phyloP scores from a whole-genome alignment of 2,797 vertebrate species.

The Falco concolor region DNA sequence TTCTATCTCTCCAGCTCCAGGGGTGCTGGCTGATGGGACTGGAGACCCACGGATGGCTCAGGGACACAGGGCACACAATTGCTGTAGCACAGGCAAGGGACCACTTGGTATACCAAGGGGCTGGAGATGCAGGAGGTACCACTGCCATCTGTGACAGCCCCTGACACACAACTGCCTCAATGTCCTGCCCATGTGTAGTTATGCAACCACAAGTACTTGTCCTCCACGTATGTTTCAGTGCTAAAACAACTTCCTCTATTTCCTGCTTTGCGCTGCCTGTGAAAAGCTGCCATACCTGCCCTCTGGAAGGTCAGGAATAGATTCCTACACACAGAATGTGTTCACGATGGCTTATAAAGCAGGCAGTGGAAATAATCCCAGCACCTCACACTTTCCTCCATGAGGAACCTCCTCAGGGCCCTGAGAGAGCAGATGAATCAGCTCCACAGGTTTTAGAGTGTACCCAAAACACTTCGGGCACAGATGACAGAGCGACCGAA shows the following conservation, averaged over 20 bases:
- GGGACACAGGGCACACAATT: not conserved
- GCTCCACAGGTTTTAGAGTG: not conserved
- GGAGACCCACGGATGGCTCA: not conserved
- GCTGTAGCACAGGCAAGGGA: not conserved
- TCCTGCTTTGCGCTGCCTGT: not conserved
- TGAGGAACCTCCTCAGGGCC: not conserved
- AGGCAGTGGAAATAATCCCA: not conserved
- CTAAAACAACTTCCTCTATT: not conserved
- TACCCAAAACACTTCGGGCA: not conserved
- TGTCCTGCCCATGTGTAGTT: not conserved
- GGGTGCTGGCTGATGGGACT: not conserved
- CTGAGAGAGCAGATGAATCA: not conserved
- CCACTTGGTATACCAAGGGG: not conserved
- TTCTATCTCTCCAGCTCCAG: not conserved
- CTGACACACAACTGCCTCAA: rapidly evolving
- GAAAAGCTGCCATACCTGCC: not conserved
- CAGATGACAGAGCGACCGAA: not conserved
- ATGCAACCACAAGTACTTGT: not conserved
- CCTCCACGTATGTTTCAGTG: not conserved
- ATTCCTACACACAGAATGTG: not conserved
- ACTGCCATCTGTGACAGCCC: not conserved
- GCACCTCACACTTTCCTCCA: not conserved
- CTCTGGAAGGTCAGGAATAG: not conserved
- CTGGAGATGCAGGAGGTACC: rapidly evolving
- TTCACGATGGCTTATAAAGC: not conserved